A percentile compares a stretch with the other conserved stretches of the same genome.
Conservation (phyloP, 2,113 vertebrate species). For the Sylvilagus bachmani region DNA sequence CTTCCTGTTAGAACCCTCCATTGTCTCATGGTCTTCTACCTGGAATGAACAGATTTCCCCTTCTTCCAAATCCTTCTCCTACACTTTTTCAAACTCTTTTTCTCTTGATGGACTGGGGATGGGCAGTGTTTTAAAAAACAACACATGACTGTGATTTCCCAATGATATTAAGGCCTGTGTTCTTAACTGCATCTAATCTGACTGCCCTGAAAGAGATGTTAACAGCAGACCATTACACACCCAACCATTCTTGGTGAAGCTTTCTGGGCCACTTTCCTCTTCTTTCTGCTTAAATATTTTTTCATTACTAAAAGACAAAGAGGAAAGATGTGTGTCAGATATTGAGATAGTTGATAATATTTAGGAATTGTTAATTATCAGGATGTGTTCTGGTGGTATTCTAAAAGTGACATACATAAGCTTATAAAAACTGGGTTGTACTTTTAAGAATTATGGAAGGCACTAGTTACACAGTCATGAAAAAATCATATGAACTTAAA, state of each 20-base stretch:
- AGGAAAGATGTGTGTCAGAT: not conserved
- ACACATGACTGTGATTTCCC: not conserved
- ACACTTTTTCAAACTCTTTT: not conserved
- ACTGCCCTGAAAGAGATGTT: not conserved
- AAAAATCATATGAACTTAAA: slow-evolving; percentile 33
- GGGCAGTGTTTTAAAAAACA: not conserved
- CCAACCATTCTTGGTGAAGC: not conserved
- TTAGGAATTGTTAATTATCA: slow-evolving; percentile 47
- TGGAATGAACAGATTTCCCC: not conserved
- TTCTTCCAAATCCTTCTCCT: not conserved
- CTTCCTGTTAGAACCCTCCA: not conserved
- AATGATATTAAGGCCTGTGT: not conserved
- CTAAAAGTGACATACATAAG: not conserved
- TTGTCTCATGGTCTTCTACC: not conserved
- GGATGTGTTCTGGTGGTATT: not conserved
- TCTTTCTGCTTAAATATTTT: slow-evolving; percentile 6
- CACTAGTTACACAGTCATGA: slow-evolving; percentile 17
- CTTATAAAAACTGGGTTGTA: not conserved
- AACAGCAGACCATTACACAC: not conserved
- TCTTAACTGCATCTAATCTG: not conserved
- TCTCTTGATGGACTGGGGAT: not conserved
- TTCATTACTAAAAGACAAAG: not conserved
- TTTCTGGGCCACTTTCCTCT: not conserved
- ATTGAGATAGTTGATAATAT: not conserved
- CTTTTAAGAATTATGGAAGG: slow-evolving; percentile 46